Percentiles rank a stretch among this genome's conserved stretches.
Evolutionary conservation across 2,113 vertebrate genomes (phyloP).

Genomic region (Lagopus muta): DNA sequence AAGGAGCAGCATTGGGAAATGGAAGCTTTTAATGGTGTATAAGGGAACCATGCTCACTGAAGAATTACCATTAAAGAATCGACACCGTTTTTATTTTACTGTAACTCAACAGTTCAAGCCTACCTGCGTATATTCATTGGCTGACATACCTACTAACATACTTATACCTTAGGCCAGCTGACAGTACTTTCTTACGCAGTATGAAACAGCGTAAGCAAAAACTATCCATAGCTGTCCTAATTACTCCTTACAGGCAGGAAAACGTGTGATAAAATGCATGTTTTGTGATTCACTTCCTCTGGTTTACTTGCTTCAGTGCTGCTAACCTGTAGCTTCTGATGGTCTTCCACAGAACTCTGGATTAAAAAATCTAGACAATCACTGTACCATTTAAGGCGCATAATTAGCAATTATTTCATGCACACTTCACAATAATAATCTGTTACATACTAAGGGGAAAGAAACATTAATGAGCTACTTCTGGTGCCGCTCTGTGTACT

Average conservation of each 20-base stretch:
- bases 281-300: slow-evolving; percentile 20
- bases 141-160: slow-evolving; percentile 40
- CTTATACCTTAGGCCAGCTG: neutral
- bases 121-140: neutral
- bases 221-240: slow-evolving; percentile 39
- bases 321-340: slow-evolving; percentile 40
- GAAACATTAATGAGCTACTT: slow-evolving; percentile 77
- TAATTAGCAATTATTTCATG: slow-evolving; percentile 75
- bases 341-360: neutral
- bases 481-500: slow-evolving; percentile 68
- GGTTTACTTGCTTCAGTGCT: neutral
- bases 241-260: slow-evolving; percentile 20
- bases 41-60: neutral
- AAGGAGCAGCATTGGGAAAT: neutral
- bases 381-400: slow-evolving; percentile 59
- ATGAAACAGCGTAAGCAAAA: slow-evolving; percentile 29
- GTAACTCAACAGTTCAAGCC: neutral
- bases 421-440: slow-evolving; percentile 67
- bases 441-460: slow-evolving; percentile 63
- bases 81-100: neutral
- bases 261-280: slow-evolving; percentile 11
- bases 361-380: slow-evolving; percentile 22
- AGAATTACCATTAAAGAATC: neutral
- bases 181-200: slow-evolving; percentile 44
- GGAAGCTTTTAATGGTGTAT: neutral